phyloP scores from a whole-genome alignment of 2,797 vertebrate genomes.

The Falco concolor region DNA sequence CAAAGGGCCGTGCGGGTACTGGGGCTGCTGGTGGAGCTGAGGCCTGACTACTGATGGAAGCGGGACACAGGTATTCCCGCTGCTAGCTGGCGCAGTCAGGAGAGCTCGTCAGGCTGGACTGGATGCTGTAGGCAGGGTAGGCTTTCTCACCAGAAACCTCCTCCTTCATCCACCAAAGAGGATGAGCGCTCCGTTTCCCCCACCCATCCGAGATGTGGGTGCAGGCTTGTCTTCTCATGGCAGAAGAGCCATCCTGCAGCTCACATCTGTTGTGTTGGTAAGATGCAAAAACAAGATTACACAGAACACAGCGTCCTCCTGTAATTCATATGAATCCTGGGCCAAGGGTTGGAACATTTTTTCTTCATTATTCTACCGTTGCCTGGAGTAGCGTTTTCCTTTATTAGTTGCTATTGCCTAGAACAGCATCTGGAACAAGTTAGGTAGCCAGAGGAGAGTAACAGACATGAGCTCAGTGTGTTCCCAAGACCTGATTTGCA shows the following conservation, averaged over 20 bases:
- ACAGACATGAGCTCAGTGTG: slow-evolving; percentile 51
- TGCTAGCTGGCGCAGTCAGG: neutral
- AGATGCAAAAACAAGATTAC: slow-evolving; percentile 36
- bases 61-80: neutral
- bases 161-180: neutral
- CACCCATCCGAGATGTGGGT: neutral
- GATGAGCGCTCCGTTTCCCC: neutral
- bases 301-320: neutral
- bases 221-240: neutral
- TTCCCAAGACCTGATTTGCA: slow-evolving; percentile 40
- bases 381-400: slow-evolving; percentile 41
- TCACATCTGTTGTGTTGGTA: slow-evolving; percentile 19
- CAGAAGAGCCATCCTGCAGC: slow-evolving; percentile 8
- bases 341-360: slow-evolving; percentile 55
- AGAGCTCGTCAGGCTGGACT: neutral
- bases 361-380: slow-evolving; percentile 42
- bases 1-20: neutral
- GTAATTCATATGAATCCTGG: neutral
- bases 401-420: slow-evolving; percentile 35
- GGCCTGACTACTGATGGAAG: neutral
- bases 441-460: slow-evolving; percentile 40
- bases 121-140: neutral
- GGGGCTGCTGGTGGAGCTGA: neutral
- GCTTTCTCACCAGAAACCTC: neutral
- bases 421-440: slow-evolving; percentile 59